These are phyloP conservation scores for Gallinago undulata DNA, from an alignment of 2,113 vertebrate species.

Conservation along the genomic window DNA sequence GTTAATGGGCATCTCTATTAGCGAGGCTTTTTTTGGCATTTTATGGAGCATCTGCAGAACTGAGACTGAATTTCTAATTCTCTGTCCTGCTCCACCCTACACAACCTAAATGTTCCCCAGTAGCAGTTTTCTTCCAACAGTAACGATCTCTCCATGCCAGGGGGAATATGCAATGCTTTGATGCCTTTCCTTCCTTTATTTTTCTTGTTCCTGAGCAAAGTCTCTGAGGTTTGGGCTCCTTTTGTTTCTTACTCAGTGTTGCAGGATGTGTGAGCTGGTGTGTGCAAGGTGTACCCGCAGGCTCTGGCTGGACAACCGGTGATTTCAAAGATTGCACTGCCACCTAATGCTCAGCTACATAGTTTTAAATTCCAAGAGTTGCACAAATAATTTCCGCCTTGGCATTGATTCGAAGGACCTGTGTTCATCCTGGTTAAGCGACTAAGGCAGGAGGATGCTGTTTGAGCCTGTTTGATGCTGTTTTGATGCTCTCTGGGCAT, in stretches of 20 bases:
- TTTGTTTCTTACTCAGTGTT: not conserved
- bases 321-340: not conserved
- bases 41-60: not conserved
- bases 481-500: not conserved
- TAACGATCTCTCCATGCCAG: fast-evolving
- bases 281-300: fast-evolving
- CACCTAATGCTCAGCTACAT: constrained; percentile 22
- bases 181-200: not conserved
- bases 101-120: fast-evolving
- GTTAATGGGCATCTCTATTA: not conserved
- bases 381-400: fast-evolving
- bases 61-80: not conserved
- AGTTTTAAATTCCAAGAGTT: not conserved
- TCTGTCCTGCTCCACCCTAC: not conserved
- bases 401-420: not conserved
- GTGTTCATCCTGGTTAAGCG: not conserved
- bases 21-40: not conserved
- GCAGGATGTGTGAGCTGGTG: not conserved
- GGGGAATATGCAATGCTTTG: not conserved
- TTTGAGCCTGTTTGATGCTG: not conserved
- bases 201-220: not conserved
- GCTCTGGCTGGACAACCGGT: fast-evolving
- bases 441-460: not conserved
- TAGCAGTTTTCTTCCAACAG: not conserved
- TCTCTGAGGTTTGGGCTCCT: not conserved